Percentiles rank a stretch among this genome's conserved stretches.
phyloP scores from a whole-genome alignment of 2,888 invertebrate genomes.

The Melanargia galathea region DNA sequence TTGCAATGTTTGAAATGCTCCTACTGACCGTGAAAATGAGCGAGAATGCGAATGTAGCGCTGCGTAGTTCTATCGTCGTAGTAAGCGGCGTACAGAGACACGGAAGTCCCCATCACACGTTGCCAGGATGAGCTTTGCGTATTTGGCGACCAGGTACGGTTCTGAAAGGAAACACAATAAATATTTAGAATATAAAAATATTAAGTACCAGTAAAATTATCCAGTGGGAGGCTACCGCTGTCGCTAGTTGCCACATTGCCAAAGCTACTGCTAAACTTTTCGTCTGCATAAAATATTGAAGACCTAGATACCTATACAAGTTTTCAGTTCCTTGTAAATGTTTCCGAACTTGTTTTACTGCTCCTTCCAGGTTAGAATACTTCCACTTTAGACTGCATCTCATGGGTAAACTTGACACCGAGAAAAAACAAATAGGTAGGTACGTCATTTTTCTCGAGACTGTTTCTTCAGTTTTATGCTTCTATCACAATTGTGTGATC shows the following conservation, averaged over 20 bases:
- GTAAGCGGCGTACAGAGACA: constrained; percentile 79
- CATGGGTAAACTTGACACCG: background rate
- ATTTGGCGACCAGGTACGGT: constrained; percentile 61
- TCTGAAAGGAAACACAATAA: constrained; percentile 52
- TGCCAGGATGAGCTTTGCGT: constrained; percentile 62
- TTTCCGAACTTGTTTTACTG: background rate
- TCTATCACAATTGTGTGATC: too few relatives aligned
- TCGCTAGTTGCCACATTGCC: too few relatives aligned
- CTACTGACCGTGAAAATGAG: constrained; percentile 65
- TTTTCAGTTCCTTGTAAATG: too few relatives aligned
- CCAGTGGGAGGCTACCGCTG: too few relatives aligned
- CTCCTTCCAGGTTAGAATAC: background rate
- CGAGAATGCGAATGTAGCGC: constrained; percentile 69
- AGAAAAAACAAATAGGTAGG: too few relatives aligned
- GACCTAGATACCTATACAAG: too few relatives aligned
- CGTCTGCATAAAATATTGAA: too few relatives aligned
- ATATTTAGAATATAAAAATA: background rate
- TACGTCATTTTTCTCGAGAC: background rate
- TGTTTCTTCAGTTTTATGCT: background rate
- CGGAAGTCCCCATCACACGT: constrained; percentile 62
- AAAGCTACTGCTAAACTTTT: too few relatives aligned
- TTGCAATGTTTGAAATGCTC: constrained; percentile 8
- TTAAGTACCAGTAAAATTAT: background rate
- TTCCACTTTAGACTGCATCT: background rate
- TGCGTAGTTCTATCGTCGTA: constrained; percentile 76